phyloP scores from a whole-genome alignment of 2,888 invertebrate species.

The Ectropis crepuscularia region DNA sequence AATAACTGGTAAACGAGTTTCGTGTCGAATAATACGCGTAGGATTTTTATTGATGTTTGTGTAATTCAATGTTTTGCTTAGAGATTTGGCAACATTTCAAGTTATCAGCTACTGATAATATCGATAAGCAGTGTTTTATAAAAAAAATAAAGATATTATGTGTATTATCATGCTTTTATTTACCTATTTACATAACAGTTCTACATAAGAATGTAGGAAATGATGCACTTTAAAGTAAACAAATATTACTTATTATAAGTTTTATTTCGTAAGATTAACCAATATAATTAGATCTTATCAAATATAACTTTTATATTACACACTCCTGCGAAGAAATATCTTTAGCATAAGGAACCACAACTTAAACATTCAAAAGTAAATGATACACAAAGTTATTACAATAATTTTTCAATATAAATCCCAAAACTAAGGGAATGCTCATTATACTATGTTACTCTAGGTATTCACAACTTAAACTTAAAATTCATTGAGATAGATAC shows the following conservation, averaged over 20 bases:
- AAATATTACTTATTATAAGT: slow-evolving; percentile 11
- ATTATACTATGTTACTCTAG: slow-evolving; percentile 5
- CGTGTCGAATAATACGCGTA: slow-evolving; percentile 9
- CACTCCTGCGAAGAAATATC: slow-evolving; percentile 4
- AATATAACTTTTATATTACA: slow-evolving; percentile 22
- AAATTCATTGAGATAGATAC: slow-evolving; percentile 44
- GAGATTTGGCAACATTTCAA: slow-evolving; percentile 5
- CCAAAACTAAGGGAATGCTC: slow-evolving; percentile 30
- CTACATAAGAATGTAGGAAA: background rate
- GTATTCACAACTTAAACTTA: slow-evolving; percentile 25
- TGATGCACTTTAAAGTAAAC: slow-evolving; percentile 2
- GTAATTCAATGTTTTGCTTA: slow-evolving; percentile 12
- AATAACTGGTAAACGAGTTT: slow-evolving; percentile 4
- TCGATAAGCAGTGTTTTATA: slow-evolving; percentile 10
- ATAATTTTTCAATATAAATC: slow-evolving; percentile 17
- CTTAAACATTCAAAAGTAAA: slow-evolving; percentile 4
- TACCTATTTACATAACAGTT: background rate
- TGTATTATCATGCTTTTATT: slow-evolving; percentile 6
- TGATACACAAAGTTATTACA: slow-evolving; percentile 7
- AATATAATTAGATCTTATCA: slow-evolving; percentile 14
- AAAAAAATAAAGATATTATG: slow-evolving; percentile 19
- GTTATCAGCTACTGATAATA: slow-evolving; percentile 19
- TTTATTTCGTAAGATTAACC: slow-evolving; percentile 23
- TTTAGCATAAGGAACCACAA: slow-evolving; percentile 15
- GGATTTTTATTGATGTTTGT: slow-evolving; percentile 5